Evolutionary conservation across 1,140 invertebrate genomes (phyloP), one percentile per base, ranked within the genome.

Genomic region (Scaptomyza hsui): DNA sequence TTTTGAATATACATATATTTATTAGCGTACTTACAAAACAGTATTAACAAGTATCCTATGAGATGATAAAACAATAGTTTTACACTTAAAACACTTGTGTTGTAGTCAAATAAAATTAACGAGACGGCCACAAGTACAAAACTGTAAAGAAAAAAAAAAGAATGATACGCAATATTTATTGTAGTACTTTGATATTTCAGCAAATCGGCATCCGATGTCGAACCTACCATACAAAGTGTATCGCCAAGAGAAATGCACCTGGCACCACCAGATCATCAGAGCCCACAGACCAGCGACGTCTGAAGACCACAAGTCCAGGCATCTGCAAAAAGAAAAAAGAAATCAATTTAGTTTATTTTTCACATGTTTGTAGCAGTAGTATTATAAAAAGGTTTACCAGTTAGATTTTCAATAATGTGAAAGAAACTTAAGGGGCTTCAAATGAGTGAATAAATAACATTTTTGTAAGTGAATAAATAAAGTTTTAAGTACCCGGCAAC

Each of bases 261-360:
- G 97, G 96, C 12, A 97, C 95, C 59, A 97, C 95, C 51, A 98
- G 93, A 93, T 98, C 97, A 92, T 98, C 97, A 63, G 96, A 97
- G 73, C 96, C 97, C 70, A 97, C 95, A 78, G 95, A 95, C 97
- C 97, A 98, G 72, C 97, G 94, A 75, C 97, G 93, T 72, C 95
- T 93, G 92, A 97, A 97, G 44, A 96, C 95, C 52, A 97, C 94
- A 77, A 98, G 94, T 61, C 97, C 97, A 56, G 97, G 97, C 97
- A 98, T 97, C 77, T 91, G 88, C 19, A 89, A 88, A 6, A 1
- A 16, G 9, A 1, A 24, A 4, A 18, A 35, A 24, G 4, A 3
- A 32, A 12, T 51, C n/a, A 37, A 13, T 53, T 10, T 0, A 16
- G 12, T 18, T 16, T 29, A n/a, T 6, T 26, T 26, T 6, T 26